Evolutionary conservation across 2,888 invertebrate genomes (phyloP).

Genomic region (Emmelina monodactyla): DNA sequence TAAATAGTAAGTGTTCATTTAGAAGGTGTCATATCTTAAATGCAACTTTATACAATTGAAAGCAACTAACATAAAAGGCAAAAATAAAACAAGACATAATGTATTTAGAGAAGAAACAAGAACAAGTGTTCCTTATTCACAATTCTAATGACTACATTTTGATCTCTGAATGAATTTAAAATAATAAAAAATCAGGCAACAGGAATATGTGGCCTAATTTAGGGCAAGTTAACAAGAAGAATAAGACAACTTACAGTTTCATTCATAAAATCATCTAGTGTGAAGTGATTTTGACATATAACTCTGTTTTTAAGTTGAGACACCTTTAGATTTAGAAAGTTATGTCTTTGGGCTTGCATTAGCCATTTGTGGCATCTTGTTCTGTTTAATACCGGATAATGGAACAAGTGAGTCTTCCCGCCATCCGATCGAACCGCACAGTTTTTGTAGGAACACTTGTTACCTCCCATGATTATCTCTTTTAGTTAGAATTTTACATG

Average conservation of each 20-base stretch:
- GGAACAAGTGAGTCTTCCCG: constrained; percentile 65
- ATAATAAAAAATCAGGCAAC: too few relatives aligned
- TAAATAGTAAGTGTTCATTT: constrained; percentile 18
- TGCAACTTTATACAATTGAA: too few relatives aligned
- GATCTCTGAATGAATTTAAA: too few relatives aligned
- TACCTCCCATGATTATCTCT: constrained; percentile 64
- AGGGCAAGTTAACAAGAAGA: too few relatives aligned
- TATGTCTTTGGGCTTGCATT: constrained; percentile 55
- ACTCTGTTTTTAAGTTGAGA: constrained; percentile 69
- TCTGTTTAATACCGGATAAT: constrained; percentile 68
- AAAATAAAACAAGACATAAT: too few relatives aligned
- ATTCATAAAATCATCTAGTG: constrained; percentile 60
- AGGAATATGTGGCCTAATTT: too few relatives aligned
- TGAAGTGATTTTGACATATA: constrained; percentile 68
- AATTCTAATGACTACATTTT: too few relatives aligned
- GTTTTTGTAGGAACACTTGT: constrained; percentile 64
- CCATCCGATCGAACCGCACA: constrained; percentile 59
- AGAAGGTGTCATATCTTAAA: too few relatives aligned
- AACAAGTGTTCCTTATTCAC: too few relatives aligned
- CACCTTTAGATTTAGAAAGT: constrained; percentile 59
- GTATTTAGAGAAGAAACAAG: too few relatives aligned
- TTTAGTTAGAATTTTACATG: too few relatives aligned
- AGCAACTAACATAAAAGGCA: too few relatives aligned
- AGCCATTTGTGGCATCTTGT: constrained; percentile 68
- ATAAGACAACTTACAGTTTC: constrained; percentile 50